These are phyloP conservation scores for Nymphalis io DNA, from an alignment of 1,140 invertebrate genomes.

Conservation along the genomic window DNA sequence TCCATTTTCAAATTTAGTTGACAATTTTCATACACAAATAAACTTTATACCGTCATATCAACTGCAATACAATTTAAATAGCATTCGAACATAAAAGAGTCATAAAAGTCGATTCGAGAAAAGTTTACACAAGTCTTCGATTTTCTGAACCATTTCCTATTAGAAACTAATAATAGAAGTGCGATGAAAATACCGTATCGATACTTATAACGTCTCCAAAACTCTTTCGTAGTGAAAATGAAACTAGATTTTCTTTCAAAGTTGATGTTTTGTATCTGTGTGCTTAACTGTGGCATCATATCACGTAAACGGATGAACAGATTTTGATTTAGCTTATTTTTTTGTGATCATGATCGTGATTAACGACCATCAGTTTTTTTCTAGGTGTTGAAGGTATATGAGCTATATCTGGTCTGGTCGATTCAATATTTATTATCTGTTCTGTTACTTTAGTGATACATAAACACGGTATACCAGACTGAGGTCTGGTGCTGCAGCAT, in stretches of 20 bases:
- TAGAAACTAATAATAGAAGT: conserved; percentile 7
- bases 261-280: too few relatives aligned
- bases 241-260: background rate
- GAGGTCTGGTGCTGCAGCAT: too few relatives aligned
- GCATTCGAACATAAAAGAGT: background rate
- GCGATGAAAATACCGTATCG: background rate
- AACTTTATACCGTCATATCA: conserved; percentile 1
- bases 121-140: background rate
- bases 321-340: too few relatives aligned
- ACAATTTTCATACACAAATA: background rate
- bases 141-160: conserved; percentile 5
- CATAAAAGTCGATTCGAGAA: background rate
- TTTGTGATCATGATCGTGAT: too few relatives aligned
- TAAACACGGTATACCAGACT: too few relatives aligned
- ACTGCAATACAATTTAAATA: conserved; percentile 5
- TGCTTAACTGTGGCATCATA: too few relatives aligned
- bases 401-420: too few relatives aligned
- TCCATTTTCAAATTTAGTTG: background rate
- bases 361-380: too few relatives aligned
- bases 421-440: too few relatives aligned
- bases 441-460: too few relatives aligned
- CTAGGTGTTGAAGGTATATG: too few relatives aligned
- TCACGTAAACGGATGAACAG: too few relatives aligned
- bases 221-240: background rate
- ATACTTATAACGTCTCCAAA: background rate